Evolutionary conservation across 1,140 invertebrate genomes (phyloP), one percentile per base, ranked within the genome.

Genomic region (Drosophila melanica): DNA sequence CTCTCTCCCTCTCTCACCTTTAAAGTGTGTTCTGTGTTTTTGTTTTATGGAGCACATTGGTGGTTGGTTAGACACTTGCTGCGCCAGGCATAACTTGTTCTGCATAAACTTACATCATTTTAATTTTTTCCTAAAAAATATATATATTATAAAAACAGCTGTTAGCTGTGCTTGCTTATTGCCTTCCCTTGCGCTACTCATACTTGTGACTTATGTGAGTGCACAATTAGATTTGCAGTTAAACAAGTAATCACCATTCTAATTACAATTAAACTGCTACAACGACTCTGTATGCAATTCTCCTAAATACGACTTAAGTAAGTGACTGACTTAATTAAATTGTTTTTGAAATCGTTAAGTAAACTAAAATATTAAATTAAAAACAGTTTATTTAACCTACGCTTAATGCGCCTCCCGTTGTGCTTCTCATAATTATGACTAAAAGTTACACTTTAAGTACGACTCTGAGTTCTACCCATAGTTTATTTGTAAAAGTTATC

Each of bases 61-160:
- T 50, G 63, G 63, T 66, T 57, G 20, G 20, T 48, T 58, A 27
- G 30, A n/a, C 23, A 55, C 23, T 39, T 55, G 47, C 57, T 33
- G 27, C 47, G 42, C 23, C 23, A 20, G 42, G 55, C 12, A 45
- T 27, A 35, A 60, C 57, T 27, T 60, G 30, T 35, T 60, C 27
- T 20, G 4, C 30, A 1, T 33, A 59, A 59, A 27, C 57, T 60
- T 60, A 35, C 27, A 45, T 35, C 16, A 60, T 60, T 60, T 35
- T 11, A 27, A 12, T 30, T 47, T 7, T 47, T 4, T 2, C 10
- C 2, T 20, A 58, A 47, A 41, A 47, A 47, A 50, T n/a, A 60
- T n/a, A n/a, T n/a, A 35, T 65, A 33, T 35, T n/a, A 30, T 45
- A 16, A 9, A 11, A 16, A 45, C 55, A 58, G 41, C 41, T 58